Evolutionary conservation across 2,113 vertebrate genomes (phyloP), one percentile per base, ranked within the genome.

Genomic region (Gymnarchus niloticus): DNA sequence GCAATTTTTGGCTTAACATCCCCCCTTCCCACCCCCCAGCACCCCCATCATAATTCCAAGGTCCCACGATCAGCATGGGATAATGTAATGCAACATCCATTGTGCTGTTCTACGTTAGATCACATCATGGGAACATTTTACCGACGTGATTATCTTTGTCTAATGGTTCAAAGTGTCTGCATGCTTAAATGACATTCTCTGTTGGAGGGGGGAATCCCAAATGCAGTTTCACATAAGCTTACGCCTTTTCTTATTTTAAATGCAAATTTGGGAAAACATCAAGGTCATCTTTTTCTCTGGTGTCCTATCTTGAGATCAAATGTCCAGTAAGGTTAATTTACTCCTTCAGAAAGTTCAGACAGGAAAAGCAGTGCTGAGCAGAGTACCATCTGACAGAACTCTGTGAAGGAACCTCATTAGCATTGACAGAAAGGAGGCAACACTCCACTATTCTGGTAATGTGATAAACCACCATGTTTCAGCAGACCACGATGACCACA

Each of bases 1-100:
- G 88, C 86, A 87, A 57, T 84, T 86, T 61, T 85, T 89, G 91
- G 91, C 91, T 92, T 91, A 90, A 91, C 89, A 89, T 90, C 59
- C 33, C 59, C 28, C 3, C 23, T 14, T 17, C 65, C 33, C 51
- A 52, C 51, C 14, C 51, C 51, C 51, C 51, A 14, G 8, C 80
- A 52, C 17, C 46, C 33, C 37, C 10, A 52, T 61, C 48, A 48
- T 54, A 37, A 69, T 76, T 51, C 33, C 51, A n/a, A n/a, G n/a
- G n/a, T n/a, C n/a, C n/a, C n/a, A n/a, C n/a, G n/a, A n/a, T n/a
- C n/a, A n/a, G n/a, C n/a, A n/a, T n/a, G n/a, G n/a, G n/a, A n/a
- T n/a, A n/a, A n/a, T n/a, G n/a, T n/a, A n/a, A n/a, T n/a, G n/a
- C 65, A 77, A 2, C 49, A 14, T 41, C 23, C 28, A 44, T 28